Base-by-base conservation (phyloP, 1,140 invertebrate species). In the Heliconius congener region DNA sequence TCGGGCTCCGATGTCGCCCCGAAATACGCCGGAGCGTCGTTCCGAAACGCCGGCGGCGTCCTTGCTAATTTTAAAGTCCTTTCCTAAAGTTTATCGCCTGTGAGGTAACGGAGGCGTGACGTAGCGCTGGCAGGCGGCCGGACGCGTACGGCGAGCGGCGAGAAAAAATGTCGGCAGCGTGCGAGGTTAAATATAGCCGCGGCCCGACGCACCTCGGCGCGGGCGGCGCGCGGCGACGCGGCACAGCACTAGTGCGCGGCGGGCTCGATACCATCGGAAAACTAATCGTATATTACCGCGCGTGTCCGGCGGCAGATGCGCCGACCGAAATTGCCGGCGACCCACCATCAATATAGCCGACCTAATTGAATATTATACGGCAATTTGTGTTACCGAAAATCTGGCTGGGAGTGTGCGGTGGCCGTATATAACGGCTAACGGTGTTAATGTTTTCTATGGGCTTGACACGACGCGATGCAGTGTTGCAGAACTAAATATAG, bases 41-140 rank as follows among this genome's bases (percentile, higher is more conserved):
- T 76, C 77, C 72, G 82, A 85, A 85, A 82, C 79, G 83, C 83
- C 87, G 93, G 83, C 79, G 83, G 84, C 87, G 93, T 93, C 91
- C 91, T 94, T 94, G 93, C 93, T 94, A 92, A 92, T 93, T 94
- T 93, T 90, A 91, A 92, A 94, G 90, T 91, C 91, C 93, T 93
- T 94, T 90, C 89, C 87, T 78, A 92, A 92, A 93, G 89, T 92
- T 93, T 86, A 87, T 85, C 89, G 89, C 91, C 92, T 89, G 89
- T 94, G 92, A 93, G 92, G 91, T 93, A 94, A 94, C 84, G 82
- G 88, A 85, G 79, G 85, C 83, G 90, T 93, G 91, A 92, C 91
- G 91, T 89, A 77, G 83, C 16, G 73, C 83, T 92, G 92, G 91
- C 92, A 90, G 18, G 18, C 74, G 90, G 92, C 92, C 92, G 88